These are phyloP conservation scores for Kuschelorhynchus macadamiae DNA, from an alignment of 2,888 invertebrate species.

Conservation along the genomic window DNA sequence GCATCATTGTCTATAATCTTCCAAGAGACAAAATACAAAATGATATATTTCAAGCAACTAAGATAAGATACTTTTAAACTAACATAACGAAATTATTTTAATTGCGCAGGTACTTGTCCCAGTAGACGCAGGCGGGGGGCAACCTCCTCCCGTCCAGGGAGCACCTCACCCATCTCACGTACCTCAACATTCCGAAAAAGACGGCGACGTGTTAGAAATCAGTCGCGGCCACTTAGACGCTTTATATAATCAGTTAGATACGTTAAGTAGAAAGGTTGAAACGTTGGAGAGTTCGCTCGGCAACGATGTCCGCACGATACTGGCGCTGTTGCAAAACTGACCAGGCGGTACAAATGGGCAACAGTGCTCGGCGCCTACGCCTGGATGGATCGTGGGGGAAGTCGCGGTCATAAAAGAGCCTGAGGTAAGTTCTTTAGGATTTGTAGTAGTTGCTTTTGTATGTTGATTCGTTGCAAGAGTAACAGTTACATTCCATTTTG, in stretches of 20 bases:
- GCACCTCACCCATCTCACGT: conserved; percentile 13
- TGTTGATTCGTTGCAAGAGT: no score
- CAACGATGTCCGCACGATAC: conserved; percentile 81
- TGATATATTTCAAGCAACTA: no score
- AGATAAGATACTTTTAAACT: no score
- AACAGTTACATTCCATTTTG: neutral
- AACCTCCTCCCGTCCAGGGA: conserved; percentile 19
- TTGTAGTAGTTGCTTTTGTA: no score
- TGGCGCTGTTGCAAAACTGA: conserved; percentile 64
- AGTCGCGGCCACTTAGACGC: conserved; percentile 61
- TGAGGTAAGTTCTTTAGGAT: conserved; percentile 27
- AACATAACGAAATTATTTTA: no score
- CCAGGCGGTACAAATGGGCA: neutral
- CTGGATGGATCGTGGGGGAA: conserved; percentile 44
- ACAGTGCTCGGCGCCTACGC: neutral
- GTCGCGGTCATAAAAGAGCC: conserved; percentile 29
- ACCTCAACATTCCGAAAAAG: conserved; percentile 61
- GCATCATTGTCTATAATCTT: no score
- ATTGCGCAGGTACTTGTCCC: conserved; percentile 47
- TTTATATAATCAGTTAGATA: conserved; percentile 73
- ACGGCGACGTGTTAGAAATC: conserved; percentile 34
- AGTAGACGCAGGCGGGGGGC: conserved; percentile 48
- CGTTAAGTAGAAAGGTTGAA: conserved; percentile 78
- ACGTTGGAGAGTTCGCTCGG: conserved; percentile 81
- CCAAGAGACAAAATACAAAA: no score